These are phyloP conservation scores for Trichopoda pennipes DNA, from an alignment of 2,888 invertebrate genomes.

Conservation along the genomic window DNA sequence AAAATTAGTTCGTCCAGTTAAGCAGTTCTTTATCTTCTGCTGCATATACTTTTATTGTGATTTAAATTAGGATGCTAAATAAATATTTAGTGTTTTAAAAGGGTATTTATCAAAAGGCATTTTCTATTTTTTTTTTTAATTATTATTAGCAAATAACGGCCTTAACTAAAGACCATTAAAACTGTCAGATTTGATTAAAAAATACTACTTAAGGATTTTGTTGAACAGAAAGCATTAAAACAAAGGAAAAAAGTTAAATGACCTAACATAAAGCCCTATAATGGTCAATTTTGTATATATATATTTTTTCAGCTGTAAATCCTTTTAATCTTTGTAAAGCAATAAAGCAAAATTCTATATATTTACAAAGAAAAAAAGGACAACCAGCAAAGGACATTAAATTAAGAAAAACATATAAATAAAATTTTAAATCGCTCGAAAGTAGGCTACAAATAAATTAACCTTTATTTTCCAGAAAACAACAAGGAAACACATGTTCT, in stretches of 20 bases:
- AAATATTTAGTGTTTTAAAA: too few species aligned
- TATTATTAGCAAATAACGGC: too few species aligned
- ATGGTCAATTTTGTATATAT: slow-evolving; percentile 42
- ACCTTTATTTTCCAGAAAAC: slow-evolving; percentile 2
- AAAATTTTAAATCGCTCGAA: slow-evolving; percentile 49
- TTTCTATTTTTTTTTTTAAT: background rate
- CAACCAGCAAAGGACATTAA: slow-evolving; percentile 1
- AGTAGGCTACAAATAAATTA: slow-evolving; percentile 60
- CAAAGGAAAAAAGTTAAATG: slow-evolving; percentile 28
- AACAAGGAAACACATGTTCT: slow-evolving; percentile 27
- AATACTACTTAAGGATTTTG: background rate
- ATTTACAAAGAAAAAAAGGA: slow-evolving; percentile 1
- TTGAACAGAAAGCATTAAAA: background rate
- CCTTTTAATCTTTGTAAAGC: slow-evolving; percentile 49
- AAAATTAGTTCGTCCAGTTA: too few species aligned
- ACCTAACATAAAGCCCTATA: slow-evolving; percentile 52
- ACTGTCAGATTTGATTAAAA: background rate
- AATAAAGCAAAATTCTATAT: slow-evolving; percentile 48
- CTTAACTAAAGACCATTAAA: background rate
- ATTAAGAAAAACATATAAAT: slow-evolving; percentile 29
- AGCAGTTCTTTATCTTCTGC: too few species aligned
- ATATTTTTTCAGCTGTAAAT: slow-evolving; percentile 31
- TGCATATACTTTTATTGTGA: too few species aligned
- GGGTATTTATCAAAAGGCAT: background rate
- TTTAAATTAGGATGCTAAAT: too few species aligned